phyloP scores from a whole-genome alignment of 2,797 vertebrate species.

The Chloroceryle inda region DNA sequence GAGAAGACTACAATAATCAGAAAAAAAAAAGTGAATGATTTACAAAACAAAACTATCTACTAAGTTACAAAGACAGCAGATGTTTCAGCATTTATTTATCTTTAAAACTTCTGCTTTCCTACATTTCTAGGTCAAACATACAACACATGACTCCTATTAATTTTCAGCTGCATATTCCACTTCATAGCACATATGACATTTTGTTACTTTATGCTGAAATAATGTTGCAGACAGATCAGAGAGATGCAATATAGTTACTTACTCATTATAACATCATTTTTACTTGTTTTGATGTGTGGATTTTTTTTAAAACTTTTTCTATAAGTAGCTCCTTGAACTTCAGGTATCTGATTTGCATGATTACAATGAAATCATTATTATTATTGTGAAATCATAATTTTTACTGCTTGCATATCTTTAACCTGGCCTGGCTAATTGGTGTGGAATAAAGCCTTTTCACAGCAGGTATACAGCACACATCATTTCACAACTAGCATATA shows the following conservation, averaged over 20 bases:
- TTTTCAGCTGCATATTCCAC: background rate
- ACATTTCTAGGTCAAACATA: slow-evolving; percentile 24
- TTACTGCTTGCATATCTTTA: background rate
- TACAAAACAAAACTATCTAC: slow-evolving; percentile 44
- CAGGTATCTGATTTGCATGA: background rate
- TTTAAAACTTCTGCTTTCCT: slow-evolving; percentile 2
- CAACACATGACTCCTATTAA: background rate
- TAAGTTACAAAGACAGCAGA: slow-evolving; percentile 59
- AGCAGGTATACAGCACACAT: background rate
- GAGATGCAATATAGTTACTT: background rate
- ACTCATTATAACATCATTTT: background rate
- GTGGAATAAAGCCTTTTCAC: background rate
- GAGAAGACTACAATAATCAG: slow-evolving; percentile 46
- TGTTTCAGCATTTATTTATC: slow-evolving; percentile 49
- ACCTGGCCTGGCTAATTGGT: background rate
- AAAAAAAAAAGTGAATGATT: slow-evolving; percentile 49
- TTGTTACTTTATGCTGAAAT: background rate
- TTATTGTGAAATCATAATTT: background rate
- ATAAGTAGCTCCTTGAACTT: background rate
- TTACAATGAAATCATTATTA: background rate
- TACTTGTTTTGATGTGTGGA: background rate
- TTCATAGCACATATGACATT: background rate
- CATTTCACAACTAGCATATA: background rate
- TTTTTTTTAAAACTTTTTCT: fast-evolving
- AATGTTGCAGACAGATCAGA: background rate